Evolutionary conservation across 2,797 vertebrate genomes (phyloP).

Genomic region (Epinephelus malabaricus): DNA sequence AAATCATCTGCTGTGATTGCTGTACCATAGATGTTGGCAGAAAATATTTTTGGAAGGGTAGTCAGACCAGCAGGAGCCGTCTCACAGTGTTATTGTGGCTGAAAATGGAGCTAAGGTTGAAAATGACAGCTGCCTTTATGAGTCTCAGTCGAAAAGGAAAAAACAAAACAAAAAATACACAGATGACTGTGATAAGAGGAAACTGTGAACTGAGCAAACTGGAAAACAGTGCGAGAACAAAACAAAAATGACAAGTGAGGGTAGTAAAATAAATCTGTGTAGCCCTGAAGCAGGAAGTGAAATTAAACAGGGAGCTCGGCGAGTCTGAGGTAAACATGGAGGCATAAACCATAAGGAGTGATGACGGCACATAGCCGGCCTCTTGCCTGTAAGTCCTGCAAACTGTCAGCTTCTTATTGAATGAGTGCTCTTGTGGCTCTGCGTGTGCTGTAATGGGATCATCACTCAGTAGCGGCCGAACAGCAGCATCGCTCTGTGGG

Average conservation of each 20-base stretch:
- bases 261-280: conserved; percentile 55
- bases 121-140: background rate
- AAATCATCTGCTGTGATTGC: background rate
- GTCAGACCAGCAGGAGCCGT: background rate
- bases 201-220: conserved; percentile 39
- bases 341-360: conserved; percentile 66
- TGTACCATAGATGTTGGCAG: background rate
- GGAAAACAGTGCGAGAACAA: conserved; percentile 45
- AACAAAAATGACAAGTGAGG: conserved; percentile 39
- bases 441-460: conserved; percentile 57
- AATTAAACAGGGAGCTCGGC: conserved; percentile 63
- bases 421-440: conserved; percentile 41
- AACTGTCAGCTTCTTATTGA: conserved; percentile 61
- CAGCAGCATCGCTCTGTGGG: conserved; percentile 8
- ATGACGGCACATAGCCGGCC: conserved; percentile 48
- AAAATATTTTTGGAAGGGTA: background rate
- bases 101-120: background rate
- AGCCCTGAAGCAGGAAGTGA: conserved; percentile 53
- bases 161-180: background rate
- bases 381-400: conserved; percentile 11
- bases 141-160: conserved; percentile 6
- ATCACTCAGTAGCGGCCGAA: conserved; percentile 61
- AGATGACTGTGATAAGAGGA: conserved; percentile 15
- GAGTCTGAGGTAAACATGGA: conserved; percentile 64
- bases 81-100: background rate